Conservation (phyloP, 2,797 vertebrate species). For the Chrysocyon brachyurus region DNA sequence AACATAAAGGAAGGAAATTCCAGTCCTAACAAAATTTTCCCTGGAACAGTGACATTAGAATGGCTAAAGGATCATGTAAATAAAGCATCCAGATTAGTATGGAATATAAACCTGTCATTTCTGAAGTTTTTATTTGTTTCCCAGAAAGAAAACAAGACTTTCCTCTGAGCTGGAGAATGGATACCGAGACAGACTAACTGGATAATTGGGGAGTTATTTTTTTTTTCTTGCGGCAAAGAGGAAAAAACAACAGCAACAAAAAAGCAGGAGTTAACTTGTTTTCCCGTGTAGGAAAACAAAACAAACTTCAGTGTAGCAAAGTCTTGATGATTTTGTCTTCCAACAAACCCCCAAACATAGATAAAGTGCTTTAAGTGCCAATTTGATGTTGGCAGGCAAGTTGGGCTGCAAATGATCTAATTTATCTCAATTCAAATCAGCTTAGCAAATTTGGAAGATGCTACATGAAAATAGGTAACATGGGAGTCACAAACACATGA, state of each 20-base stretch:
- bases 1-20: slow-evolving; percentile 62
- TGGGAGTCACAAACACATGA: slow-evolving; percentile 86
- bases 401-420: slow-evolving; percentile 86
- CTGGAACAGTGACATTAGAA: background rate
- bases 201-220: background rate
- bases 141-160: background rate
- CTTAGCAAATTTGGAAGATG: slow-evolving; percentile 87
- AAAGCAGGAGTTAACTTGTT: slow-evolving; percentile 46
- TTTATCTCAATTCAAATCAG: slow-evolving; percentile 89
- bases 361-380: slow-evolving; percentile 80
- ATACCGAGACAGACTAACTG: background rate
- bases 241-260: slow-evolving; percentile 51
- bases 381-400: slow-evolving; percentile 88
- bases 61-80: background rate
- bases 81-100: background rate
- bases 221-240: background rate
- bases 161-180: slow-evolving; percentile 8
- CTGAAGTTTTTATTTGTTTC: background rate
- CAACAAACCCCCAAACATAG: slow-evolving; percentile 75
- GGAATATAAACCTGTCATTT: background rate
- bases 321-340: slow-evolving; percentile 75
- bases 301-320: slow-evolving; percentile 58
- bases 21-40: background rate
- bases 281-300: slow-evolving; percentile 65
- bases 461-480: slow-evolving; percentile 87